Evolutionary conservation across 2,113 vertebrate species (phyloP).

Genomic region (Lophotis ruficrista): DNA sequence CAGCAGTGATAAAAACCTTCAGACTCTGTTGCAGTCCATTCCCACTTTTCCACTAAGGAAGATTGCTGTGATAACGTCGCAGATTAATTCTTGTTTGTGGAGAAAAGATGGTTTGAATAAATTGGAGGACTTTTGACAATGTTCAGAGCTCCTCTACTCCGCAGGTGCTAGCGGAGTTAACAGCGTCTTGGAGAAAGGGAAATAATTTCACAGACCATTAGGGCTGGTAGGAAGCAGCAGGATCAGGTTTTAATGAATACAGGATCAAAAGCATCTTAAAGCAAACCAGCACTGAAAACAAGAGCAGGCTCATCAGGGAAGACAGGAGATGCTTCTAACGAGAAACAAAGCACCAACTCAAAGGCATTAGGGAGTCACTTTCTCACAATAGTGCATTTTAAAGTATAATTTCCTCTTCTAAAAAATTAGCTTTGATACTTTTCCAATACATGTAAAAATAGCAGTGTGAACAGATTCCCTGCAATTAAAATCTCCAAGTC

Average conservation of each 20-base stretch:
- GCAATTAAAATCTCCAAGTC: slow-evolving; percentile 63
- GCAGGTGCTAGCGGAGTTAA: slow-evolving; percentile 34
- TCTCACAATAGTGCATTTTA: slow-evolving; percentile 53
- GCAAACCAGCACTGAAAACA: slow-evolving; percentile 63
- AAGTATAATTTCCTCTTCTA: slow-evolving; percentile 65
- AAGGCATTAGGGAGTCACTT: slow-evolving; percentile 51
- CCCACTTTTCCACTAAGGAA: background rate
- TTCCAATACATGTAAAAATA: slow-evolving; percentile 68
- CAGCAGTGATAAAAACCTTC: background rate
- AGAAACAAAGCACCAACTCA: slow-evolving; percentile 70
- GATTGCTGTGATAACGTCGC: background rate
- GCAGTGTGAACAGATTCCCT: slow-evolving; percentile 36
- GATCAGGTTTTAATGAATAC: slow-evolving; percentile 67
- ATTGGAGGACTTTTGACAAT: background rate
- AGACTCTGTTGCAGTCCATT: background rate
- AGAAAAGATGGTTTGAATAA: background rate
- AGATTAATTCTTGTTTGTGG: background rate
- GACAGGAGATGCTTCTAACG: slow-evolving; percentile 50
- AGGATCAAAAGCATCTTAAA: slow-evolving; percentile 74
- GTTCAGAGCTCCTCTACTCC: background rate
- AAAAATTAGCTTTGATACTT: slow-evolving; percentile 65
- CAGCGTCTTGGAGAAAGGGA: slow-evolving; percentile 6
- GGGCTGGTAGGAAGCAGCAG: slow-evolving; percentile 62
- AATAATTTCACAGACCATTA: slow-evolving; percentile 48
- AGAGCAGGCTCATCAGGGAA: slow-evolving; percentile 63